Base-by-base conservation (phyloP, 2,113 vertebrate species). In the Notarius quadriscutis region DNA sequence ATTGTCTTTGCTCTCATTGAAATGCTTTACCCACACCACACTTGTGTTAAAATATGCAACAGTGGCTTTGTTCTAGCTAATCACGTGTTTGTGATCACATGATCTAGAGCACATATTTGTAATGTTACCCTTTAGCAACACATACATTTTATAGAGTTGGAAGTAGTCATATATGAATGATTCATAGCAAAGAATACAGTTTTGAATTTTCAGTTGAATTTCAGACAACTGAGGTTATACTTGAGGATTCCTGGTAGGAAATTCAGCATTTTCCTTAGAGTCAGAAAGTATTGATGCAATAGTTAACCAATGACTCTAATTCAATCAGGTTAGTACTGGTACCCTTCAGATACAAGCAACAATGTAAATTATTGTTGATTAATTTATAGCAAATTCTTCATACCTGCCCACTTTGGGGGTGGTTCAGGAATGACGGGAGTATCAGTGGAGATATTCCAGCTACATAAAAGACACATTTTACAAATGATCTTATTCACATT, bases 1-100 rank as follows among this genome's bases (percentile, higher is more conserved):
- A 92, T 94, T 94, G 94, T 95, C 72, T 77, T 0, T 25, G 91
- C 93, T 87, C 90, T 92, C 85, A 92, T 90, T 92, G 93, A 91
- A 90, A 83, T 84, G 30, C 72, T 51, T 77, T 75, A 77, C 55
- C 57, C 57, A 75, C 69, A 58, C 41, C 34, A 41, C 2, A 3
- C 55, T 34, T 50, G 18, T 25, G 67, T 2, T 48, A 71, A 58
- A 74, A 20, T 58, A 30, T 41, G 17, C 10, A 67, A 74, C 51
- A 25, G 6, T 15, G 71, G 30, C 17, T 85, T 85, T 74, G 53
- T 30, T 74, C 14, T 30, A 20, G 25, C 15, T 72, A 11, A 41
- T 74, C 53, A 58, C 5, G 25, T 77, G 34, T 41, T 22, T 77
- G 74, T 51, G 74, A 2, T 27, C 9, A 41, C 69, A 48, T 41